These are phyloP conservation scores for Liopterus haemorrhoidalis DNA, from an alignment of 2,888 invertebrate genomes.

Conservation along the genomic window DNA sequence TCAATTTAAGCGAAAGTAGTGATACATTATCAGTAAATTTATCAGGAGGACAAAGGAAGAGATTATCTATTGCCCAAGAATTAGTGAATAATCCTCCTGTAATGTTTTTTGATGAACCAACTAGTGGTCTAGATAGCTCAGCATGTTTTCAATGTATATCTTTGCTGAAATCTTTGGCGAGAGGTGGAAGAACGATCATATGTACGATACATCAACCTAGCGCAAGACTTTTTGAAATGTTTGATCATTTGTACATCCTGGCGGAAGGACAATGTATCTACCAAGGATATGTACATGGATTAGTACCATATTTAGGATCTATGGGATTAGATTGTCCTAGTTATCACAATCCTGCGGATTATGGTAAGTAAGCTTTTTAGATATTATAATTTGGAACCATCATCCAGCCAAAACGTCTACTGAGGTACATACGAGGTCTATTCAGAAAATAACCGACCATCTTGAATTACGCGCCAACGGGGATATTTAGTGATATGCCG, in stretches of 20 bases:
- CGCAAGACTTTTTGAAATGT: constrained; percentile 91
- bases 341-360: constrained; percentile 96
- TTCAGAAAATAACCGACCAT: too few relatives aligned
- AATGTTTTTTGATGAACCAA: constrained; percentile 96
- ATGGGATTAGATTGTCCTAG: constrained; percentile 86
- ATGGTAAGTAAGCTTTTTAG: constrained; percentile 54
- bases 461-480: too few relatives aligned
- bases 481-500: too few relatives aligned
- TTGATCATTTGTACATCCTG: constrained; percentile 85
- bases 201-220: constrained; percentile 97
- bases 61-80: constrained; percentile 85
- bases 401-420: too few relatives aligned
- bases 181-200: constrained; percentile 84
- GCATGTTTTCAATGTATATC: constrained; percentile 91
- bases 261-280: constrained; percentile 93
- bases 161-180: constrained; percentile 78
- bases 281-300: constrained; percentile 72
- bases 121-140: constrained; percentile 88
- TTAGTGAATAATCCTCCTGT: constrained; percentile 94
- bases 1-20: constrained; percentile 72
- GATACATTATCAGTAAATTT: constrained; percentile 75
- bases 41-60: constrained; percentile 87
- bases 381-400: too few relatives aligned
- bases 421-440: too few relatives aligned
- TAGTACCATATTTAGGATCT: constrained; percentile 82